Base-by-base conservation (phyloP, 2,888 invertebrate species). In the Microchrysa polita region DNA sequence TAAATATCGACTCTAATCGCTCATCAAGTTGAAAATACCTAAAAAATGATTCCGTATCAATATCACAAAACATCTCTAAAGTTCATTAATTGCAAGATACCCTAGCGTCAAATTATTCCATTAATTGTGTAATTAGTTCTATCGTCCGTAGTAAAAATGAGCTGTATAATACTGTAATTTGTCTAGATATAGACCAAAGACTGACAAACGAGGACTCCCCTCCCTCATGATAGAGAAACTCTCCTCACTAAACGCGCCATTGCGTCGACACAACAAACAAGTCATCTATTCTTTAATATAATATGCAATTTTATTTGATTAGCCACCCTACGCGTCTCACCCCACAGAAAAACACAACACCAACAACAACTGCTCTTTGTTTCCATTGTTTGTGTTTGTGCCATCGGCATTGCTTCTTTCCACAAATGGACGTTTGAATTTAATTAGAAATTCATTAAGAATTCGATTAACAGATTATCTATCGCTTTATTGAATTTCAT, bases 381-480 rank as follows among this genome's bases (percentile, higher is more conserved):
- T 16, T 20, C 18, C 55, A 20, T 20, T 55, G 55, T 55, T n/a
- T n/a, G n/a, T n/a, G n/a, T n/a, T n/a, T n/a, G n/a, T 55, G 55
- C 55, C 27, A 34, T 55, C 55, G 20, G 18, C 18, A 52, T 20
- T 18, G 20, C 57, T 57, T 23, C 34, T 55, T 57, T 55, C 55
- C 12, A 48, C 48, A 57, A 69, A 69, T 67, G 16, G 67, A 53
- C 27, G 27, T 57, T 69, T 55, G 69, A 69, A 69, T 69, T 69
- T 69, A 69, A 69, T 69, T 69, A 69, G 69, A 69, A 69, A 69
- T 40, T 69, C 69, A 69, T 69, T 69, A 69, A 69, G 69, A 55
- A 69, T 69, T 69, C 69, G 55, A 69, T 69, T 69, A 57, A 69
- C 55, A 69, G 69, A 69, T 69, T 69, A 69, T 69, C 69, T 69